These are phyloP conservation scores for Gryon sp. DNA, from an alignment of 1,140 invertebrate genomes.

Conservation along the genomic window DNA sequence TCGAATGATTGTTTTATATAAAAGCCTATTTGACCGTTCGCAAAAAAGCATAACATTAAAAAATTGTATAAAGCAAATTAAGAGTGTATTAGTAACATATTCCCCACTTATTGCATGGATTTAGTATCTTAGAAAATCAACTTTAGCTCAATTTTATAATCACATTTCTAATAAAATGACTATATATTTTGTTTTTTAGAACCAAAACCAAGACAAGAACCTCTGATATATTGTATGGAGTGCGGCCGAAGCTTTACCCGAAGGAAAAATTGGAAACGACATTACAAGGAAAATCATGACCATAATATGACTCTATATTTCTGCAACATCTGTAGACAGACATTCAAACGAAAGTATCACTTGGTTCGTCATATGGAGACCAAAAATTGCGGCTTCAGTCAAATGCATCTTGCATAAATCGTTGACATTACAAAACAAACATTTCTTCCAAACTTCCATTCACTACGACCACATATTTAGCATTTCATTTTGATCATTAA, in stretches of 20 bases:
- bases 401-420: conserved; percentile 9
- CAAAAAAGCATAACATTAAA: too few species aligned
- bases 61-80: too few species aligned
- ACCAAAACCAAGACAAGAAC: conserved; percentile 9
- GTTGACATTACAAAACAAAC: too few species aligned
- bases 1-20: too few species aligned
- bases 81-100: too few species aligned
- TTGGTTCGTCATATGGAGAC: conserved; percentile 73
- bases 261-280: conserved; percentile 58
- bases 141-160: background rate
- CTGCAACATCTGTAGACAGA: conserved; percentile 75
- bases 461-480: too few species aligned
- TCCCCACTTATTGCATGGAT: too few species aligned
- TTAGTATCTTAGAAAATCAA: too few species aligned
- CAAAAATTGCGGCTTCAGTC: conserved; percentile 28
- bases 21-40: too few species aligned
- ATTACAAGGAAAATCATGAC: conserved; percentile 54
- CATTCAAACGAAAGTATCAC: conserved; percentile 77
- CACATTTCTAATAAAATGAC: conserved; percentile 37
- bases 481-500: too few species aligned
- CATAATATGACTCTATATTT: conserved; percentile 36
- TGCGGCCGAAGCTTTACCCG: conserved; percentile 57
- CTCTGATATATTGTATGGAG: conserved; percentile 35
- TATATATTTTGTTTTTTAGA: conserved; percentile 50
- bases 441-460: too few species aligned